Base-by-base conservation (phyloP, 2,113 vertebrate genomes). In the Butorides virescens region DNA sequence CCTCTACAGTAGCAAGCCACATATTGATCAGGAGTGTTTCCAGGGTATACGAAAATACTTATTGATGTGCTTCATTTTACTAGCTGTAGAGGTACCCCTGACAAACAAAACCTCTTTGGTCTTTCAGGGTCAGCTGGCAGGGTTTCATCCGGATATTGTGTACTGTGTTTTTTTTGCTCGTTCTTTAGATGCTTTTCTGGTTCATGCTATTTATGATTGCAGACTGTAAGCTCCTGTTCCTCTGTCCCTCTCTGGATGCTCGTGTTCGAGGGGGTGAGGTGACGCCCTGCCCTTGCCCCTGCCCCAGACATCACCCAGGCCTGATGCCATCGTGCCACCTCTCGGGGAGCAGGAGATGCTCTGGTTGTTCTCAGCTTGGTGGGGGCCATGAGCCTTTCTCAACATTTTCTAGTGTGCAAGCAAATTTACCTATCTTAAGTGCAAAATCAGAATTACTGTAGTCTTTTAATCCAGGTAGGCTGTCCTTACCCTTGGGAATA, bases 1-100 rank as follows among this genome's bases (percentile, higher is more conserved):
- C 47, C 26, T 93, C 44, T 50, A 68, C 13, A 49, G 77, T 82
- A 95, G 80, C 93, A 77, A 94, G 87, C 95, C 84, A 74, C 71
- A 74, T 94, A 94, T 87, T 75, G 55, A 84, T 86, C 20, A 71
- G 68, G 72, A 61, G n/a, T 25, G 75, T 90, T 95, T 93, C 86
- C 67, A 73, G 63, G 70, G 59, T 86, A 71, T 72, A 71, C 0
- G 0, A 93, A 86, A 85, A 71, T 78, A 77, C 76, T 80, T 91
- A 95, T 94, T 95, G 75, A 94, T 96, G 84, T 78, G 46, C 68
- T 94, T 95, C 76, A 95, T 96, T 96, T 95, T 93, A 55, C 49
- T 53, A 62, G 47, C 74, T 56, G 36, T 70, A 80, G 79, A 92
- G 58, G 44, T 18, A 39, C 21, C 90, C 82, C 71, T 52, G n/a